Evolutionary conservation across 2,797 vertebrate genomes (phyloP), one percentile per base, ranked within the genome.

Genomic region (Heliangelus exortis): DNA sequence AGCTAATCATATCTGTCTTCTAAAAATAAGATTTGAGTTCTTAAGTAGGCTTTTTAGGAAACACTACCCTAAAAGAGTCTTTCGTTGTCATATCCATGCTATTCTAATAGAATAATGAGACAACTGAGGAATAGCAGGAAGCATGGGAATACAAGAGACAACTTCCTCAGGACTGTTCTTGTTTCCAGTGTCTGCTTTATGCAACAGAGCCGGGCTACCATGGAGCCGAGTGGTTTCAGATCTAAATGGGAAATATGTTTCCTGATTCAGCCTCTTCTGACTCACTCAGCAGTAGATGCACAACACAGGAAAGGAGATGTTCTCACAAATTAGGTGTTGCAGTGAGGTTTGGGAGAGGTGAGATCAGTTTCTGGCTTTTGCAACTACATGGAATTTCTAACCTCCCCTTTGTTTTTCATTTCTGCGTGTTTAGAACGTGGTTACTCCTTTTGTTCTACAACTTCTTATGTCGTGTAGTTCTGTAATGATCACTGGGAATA

Each of bases 351-450:
- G 74, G 45, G 55, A 90, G 61, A 87, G 68, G 41, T 65, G 77
- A 74, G 45, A 53, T 91, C 55, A 87, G 74, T 63, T 94, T 87
- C 65, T 94, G 87, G 78, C 61, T 90, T 94, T 87, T 79, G 71
- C 53, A 90, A 10, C 47, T 53, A 48, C 31, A 47, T 53, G 47
- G 33, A 34, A 34, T 43, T 88, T 84, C 33, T 91, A 23, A 28
- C 36, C 48, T 73, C 51, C 51, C 29, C 9, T 91, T 84, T 72
- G 36, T 71, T 78, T 85, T 57, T 88, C 8, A 41, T 68, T 92
- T 88, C 25, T 63, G 20, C 1, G 0, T 82, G 26, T 65, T 88
- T 74, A 74, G 87, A 87, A 73, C 14, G 18, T 4, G 10, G 34
- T 7, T 26, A 18, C 15, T 75, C 22, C 12, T 65, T 83, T 86